These are phyloP conservation scores for Macrobrachium rosenbergii DNA, from an alignment of 1,140 invertebrate genomes.

Conservation along the genomic window DNA sequence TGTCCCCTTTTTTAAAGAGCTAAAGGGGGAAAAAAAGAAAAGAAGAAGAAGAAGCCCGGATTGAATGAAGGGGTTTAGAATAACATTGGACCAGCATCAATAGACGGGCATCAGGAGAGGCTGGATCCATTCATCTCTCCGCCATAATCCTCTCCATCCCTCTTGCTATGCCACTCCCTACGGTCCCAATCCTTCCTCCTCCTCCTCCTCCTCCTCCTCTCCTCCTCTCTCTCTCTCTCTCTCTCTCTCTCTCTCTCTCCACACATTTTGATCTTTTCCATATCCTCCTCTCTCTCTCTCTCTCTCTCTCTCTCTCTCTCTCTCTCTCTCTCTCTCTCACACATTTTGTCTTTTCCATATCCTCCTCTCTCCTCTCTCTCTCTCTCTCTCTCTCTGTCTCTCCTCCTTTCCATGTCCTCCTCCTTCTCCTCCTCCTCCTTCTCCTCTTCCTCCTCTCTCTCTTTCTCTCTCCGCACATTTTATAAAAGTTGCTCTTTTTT, in stretches of 20 bases:
- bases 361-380: neutral
- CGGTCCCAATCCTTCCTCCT: neutral
- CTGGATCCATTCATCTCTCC: neutral
- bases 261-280: no score
- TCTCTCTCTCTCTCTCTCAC: neutral
- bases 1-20: no score
- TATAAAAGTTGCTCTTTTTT: no score
- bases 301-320: neutral
- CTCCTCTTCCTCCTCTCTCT: neutral
- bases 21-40: no score
- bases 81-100: no score
- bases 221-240: neutral
- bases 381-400: conserved; percentile 6
- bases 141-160: neutral
- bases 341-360: no score
- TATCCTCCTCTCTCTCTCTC: neutral
- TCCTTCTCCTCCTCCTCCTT: neutral
- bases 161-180: neutral
- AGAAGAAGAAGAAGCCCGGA: no score
- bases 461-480: no score
- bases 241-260: conserved; percentile 11
- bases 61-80: no score
- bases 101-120: no score
- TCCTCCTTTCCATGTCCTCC: no score
- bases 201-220: neutral